Base-by-base conservation (phyloP, 2,113 vertebrate genomes). In the Chlorodrepanis virens region DNA sequence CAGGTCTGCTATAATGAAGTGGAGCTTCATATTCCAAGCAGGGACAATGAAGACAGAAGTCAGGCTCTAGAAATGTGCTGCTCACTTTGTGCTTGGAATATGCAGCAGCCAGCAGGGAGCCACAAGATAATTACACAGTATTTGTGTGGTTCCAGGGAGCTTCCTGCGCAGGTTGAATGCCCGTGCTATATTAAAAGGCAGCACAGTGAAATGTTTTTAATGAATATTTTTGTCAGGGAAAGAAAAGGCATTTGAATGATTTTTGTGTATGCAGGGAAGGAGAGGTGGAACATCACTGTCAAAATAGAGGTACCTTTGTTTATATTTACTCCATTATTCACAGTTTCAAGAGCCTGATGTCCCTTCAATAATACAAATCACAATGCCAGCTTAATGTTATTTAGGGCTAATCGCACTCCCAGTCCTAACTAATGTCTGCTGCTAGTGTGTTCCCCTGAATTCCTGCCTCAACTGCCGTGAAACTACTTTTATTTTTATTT, bases 71-170 rank as follows among this genome's bases (percentile, higher is more conserved):
- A 98, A 98, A 98, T 95, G 98, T 97, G 96, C 96, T 97, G 97
- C 97, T 98, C 98, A 98, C 98, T 98, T 98, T 98, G 98, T 98
- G 98, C 98, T 96, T 98, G 98, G 98, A 98, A 98, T 99, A 98
- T 98, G 98, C 98, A 98, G 98, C 97, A 98, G 98, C 98, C 98
- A 99, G 98, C 98, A 97, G 98, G 98, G 98, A 98, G 98, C 98
- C 98, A 95, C 96, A 83, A 98, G 98, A 98, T 99, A 99, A 99
- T 99, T 99, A 99, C 98, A 98, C 98, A 98, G 98, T 98, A 98
- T 99, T 99, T 99, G 98, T 98, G 98, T 98, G 98, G 98, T 98
- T 98, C 98, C 98, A 98, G 98, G 98, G 98, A 98, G 98, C 98
- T 98, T 98, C 98, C 97, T 97, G 98, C 65, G 96, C 98, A 98